Percentiles rank a stretch among this genome's conserved stretches.
Evolutionary conservation across 2,888 invertebrate species (phyloP).

Genomic region (Melanotus villosus): DNA sequence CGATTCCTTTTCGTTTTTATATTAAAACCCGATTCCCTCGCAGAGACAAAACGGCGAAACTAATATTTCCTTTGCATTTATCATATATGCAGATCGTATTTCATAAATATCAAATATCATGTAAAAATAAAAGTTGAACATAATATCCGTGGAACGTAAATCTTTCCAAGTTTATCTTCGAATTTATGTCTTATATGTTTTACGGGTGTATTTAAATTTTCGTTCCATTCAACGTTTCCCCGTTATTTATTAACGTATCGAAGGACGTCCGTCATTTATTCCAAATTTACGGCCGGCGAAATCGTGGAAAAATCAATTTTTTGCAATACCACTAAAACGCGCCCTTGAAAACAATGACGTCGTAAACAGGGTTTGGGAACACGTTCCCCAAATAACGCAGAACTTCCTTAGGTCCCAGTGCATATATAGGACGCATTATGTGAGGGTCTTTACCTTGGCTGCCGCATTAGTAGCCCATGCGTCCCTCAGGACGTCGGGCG

Average conservation of each 20-base stretch:
- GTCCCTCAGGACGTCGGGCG: conserved; percentile 43
- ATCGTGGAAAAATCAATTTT: conserved; percentile 19
- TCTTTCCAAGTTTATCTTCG: conserved; percentile 22
- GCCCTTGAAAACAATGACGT: conserved; percentile 31
- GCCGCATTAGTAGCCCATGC: conserved; percentile 55
- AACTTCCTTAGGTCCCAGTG: conserved; percentile 55
- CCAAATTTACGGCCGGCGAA: background rate
- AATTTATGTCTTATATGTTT: conserved; percentile 27
- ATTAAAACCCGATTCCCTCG: background rate
- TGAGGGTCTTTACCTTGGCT: conserved; percentile 58
- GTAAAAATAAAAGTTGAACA: conserved; percentile 25
- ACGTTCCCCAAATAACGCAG: conserved; percentile 51
- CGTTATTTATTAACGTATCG: conserved; percentile 7
- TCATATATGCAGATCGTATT: conserved; percentile 25
- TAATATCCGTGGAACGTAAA: conserved; percentile 27
- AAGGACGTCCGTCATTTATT: conserved; percentile 14
- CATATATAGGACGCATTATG: conserved; percentile 64
- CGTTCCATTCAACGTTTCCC: background rate
- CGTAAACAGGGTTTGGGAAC: conserved; percentile 30
- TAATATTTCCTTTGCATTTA: conserved; percentile 19
- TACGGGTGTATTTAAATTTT: conserved; percentile 15
- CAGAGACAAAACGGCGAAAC: conserved; percentile 9
- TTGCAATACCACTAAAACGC: background rate
- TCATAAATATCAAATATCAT: conserved; percentile 26
- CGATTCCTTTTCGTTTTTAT: background rate